Percentiles rank a stretch among this genome's conserved stretches.
Evolutionary conservation across 2,113 vertebrate species (phyloP).

Genomic region (Apus apus): DNA sequence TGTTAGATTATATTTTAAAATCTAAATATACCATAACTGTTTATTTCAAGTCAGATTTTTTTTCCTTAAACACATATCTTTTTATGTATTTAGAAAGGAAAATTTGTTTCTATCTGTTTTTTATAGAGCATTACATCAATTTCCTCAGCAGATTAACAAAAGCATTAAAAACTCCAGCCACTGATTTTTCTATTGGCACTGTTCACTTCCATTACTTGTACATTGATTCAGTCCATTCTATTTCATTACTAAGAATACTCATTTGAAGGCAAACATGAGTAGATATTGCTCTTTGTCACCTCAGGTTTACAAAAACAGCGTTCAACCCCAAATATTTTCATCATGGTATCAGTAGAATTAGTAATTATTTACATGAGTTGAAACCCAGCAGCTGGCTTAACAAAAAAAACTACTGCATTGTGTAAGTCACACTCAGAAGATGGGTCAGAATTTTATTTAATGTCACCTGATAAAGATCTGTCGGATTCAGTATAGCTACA

Average conservation of each 20-base stretch:
- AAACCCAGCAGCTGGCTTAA: not conserved
- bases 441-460: not conserved
- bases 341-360: not conserved
- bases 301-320: not conserved
- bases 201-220: not conserved
- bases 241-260: not conserved
- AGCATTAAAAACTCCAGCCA: not conserved
- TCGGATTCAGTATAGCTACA: not conserved
- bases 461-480: not conserved
- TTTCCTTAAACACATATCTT: accelerated
- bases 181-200: not conserved
- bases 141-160: not conserved
- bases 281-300: not conserved
- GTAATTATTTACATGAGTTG: not conserved
- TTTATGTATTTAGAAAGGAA: not conserved
- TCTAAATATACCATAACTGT: accelerated
- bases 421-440: not conserved
- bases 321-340: not conserved
- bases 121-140: not conserved
- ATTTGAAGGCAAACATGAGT: not conserved
- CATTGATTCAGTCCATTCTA: not conserved
- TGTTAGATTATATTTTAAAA: not conserved
- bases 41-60: not conserved
- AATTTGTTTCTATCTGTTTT: not conserved
- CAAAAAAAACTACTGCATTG: not conserved